phyloP scores from a whole-genome alignment of 2,888 invertebrate species.

The Pseudococcus longispinus region DNA sequence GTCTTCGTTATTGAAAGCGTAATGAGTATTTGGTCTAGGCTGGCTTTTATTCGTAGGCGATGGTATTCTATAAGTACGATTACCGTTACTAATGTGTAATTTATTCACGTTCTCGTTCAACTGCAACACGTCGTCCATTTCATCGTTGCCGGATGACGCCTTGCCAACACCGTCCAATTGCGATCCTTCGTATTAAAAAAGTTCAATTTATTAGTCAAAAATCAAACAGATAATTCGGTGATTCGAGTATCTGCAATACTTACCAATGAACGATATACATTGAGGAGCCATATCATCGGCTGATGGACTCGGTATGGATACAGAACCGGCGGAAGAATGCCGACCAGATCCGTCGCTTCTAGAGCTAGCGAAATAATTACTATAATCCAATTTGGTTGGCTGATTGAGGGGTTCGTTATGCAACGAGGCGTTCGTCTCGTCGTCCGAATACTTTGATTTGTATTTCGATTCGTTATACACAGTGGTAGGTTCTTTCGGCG shows the following conservation, averaged over 20 bases:
- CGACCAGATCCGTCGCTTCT: slow-evolving; percentile 2
- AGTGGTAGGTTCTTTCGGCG: not conserved
- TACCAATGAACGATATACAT: slow-evolving; percentile 89
- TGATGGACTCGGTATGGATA: slow-evolving; percentile 37
- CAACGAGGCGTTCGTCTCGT: not conserved
- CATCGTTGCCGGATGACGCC: slow-evolving; percentile 31
- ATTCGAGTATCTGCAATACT: slow-evolving; percentile 59
- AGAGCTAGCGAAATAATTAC: slow-evolving; percentile 27
- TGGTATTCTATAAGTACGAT: slow-evolving; percentile 85
- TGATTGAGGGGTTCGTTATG: not conserved
- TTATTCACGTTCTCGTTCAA: slow-evolving; percentile 74
- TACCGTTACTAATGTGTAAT: slow-evolving; percentile 85
- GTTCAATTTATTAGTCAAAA: not conserved
- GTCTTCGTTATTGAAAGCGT: slow-evolving; percentile 70
- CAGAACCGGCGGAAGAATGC: slow-evolving; percentile 34
- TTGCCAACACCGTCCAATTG: slow-evolving; percentile 44
- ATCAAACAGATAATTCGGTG: not conserved
- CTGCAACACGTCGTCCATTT: slow-evolving; percentile 65
- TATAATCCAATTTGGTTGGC: not conserved
- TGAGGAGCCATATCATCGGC: slow-evolving; percentile 89
- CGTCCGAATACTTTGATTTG: not conserved
- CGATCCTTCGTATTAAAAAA: slow-evolving; percentile 2
- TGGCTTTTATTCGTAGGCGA: slow-evolving; percentile 79
- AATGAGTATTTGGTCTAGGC: slow-evolving; percentile 67
- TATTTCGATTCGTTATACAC: not conserved